Evolutionary conservation across 1,140 invertebrate species (phyloP).

Genomic region (Tachypleus tridentatus): DNA sequence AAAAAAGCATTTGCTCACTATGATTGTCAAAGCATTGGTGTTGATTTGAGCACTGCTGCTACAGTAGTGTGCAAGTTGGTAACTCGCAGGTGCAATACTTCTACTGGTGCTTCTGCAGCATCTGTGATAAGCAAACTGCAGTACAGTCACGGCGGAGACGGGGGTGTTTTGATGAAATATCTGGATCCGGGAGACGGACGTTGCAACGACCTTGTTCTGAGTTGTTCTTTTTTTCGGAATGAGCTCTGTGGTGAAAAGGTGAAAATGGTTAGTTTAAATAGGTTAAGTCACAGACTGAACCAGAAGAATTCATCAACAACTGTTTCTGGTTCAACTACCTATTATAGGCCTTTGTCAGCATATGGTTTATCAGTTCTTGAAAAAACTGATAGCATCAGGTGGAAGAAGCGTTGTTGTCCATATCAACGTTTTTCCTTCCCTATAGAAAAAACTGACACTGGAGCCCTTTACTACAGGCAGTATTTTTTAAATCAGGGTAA

Average conservation of each 20-base stretch:
- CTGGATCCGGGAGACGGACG: conserved; percentile 62
- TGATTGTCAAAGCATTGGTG: conserved; percentile 78
- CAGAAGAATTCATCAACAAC: no score
- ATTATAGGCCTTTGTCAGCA: conserved; percentile 55
- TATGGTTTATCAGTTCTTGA: conserved; percentile 69
- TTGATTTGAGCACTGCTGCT: conserved; percentile 63
- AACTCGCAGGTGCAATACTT: conserved; percentile 68
- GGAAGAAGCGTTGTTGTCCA: conserved; percentile 59
- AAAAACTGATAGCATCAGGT: conserved; percentile 53
- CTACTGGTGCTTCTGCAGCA: conserved; percentile 79
- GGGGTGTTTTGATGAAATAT: neutral
- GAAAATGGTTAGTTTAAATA: conserved; percentile 62
- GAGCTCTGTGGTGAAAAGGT: conserved; percentile 85
- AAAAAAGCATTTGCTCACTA: conserved; percentile 76
- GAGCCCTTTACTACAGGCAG: conserved; percentile 72
- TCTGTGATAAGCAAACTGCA: conserved; percentile 30
- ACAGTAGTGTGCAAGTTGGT: conserved; percentile 50
- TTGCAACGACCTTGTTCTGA: conserved; percentile 41
- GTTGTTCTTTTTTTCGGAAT: conserved; percentile 85
- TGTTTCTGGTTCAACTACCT: neutral
- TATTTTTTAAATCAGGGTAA: conserved; percentile 64
- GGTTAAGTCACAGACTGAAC: conserved; percentile 32
- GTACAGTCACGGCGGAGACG: conserved; percentile 21
- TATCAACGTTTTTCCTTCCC: conserved; percentile 48
- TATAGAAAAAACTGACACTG: conserved; percentile 74